phyloP scores from a whole-genome alignment of 2,797 vertebrate species.

The Artibeus jamaicensis region DNA sequence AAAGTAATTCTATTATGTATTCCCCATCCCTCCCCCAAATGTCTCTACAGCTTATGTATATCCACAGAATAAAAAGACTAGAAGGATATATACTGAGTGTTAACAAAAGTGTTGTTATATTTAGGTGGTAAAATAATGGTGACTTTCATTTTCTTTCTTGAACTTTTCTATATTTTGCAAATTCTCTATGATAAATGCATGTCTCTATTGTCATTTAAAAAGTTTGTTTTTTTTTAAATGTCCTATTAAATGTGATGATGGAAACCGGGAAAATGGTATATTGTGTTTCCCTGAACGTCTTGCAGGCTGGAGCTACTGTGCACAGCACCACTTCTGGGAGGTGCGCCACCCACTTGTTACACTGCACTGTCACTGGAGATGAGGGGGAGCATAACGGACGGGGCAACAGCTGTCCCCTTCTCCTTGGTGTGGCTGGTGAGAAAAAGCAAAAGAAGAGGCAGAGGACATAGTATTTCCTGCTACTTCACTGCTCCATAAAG shows the following conservation, averaged over 20 bases:
- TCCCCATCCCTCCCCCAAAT: not conserved
- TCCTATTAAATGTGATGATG: not conserved
- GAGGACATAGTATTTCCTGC: not conserved
- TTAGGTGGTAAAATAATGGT: not conserved
- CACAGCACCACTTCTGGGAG: not conserved
- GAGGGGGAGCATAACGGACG: not conserved
- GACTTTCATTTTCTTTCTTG: not conserved
- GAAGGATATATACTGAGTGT: not conserved
- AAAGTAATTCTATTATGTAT: not conserved
- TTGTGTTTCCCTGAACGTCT: not conserved
- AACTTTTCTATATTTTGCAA: not conserved
- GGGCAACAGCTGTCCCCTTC: not conserved
- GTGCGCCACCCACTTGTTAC: rapidly evolving
- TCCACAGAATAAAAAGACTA: not conserved
- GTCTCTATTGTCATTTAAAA: not conserved
- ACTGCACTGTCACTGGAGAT: not conserved
- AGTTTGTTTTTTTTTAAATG: not conserved
- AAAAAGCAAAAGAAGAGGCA: not conserved
- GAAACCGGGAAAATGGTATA: not conserved
- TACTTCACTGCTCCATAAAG: not conserved
- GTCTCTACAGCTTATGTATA: not conserved
- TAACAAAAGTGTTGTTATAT: not conserved
- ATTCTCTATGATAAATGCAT: not conserved
- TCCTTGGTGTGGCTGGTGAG: not conserved
- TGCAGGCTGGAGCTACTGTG: not conserved